These are phyloP conservation scores for Brachynemurus nebulosus DNA, from an alignment of 2,888 invertebrate species.

Conservation along the genomic window DNA sequence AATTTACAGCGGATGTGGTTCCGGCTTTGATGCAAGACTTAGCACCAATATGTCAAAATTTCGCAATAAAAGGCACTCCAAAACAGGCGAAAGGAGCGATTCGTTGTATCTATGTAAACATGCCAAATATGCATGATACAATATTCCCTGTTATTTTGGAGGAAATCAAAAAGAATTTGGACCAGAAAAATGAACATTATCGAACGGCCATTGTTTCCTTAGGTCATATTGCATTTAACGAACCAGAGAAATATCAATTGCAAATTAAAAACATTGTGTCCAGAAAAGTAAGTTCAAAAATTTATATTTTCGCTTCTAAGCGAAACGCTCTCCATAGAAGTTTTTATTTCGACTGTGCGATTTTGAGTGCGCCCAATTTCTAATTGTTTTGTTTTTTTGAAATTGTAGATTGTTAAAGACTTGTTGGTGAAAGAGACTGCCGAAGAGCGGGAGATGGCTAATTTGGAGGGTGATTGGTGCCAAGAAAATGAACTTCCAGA, in stretches of 20 bases:
- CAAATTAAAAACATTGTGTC: conserved; percentile 91
- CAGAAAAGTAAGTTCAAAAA: conserved; percentile 47
- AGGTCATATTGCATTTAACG: conserved; percentile 86
- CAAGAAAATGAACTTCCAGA: conserved; percentile 74
- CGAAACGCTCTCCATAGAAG: too few relatives aligned
- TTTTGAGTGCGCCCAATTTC: too few relatives aligned
- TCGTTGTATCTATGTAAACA: conserved; percentile 78
- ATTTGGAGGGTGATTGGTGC: conserved; percentile 60
- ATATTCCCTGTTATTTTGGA: conserved; percentile 77
- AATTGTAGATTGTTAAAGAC: conserved; percentile 94
- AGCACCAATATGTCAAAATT: conserved; percentile 74
- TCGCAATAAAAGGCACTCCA: conserved; percentile 78
- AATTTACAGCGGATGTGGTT: conserved; percentile 53
- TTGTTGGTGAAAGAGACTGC: conserved; percentile 69
- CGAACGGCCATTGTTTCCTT: conserved; percentile 88
- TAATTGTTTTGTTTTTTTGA: too few relatives aligned
- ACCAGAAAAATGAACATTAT: conserved; percentile 64
- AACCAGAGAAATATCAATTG: conserved; percentile 78
- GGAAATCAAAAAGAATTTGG: conserved; percentile 58
- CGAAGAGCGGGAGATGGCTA: conserved; percentile 34
- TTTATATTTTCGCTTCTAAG: too few relatives aligned
- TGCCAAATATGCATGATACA: conserved; percentile 52
- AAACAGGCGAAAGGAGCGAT: conserved; percentile 97
- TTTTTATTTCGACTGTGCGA: too few relatives aligned
- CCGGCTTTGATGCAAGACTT: conserved; percentile 62